A percentile compares a stretch with the other conserved stretches of the same genome.
Evolutionary conservation across 92 coral and sea anemone genomes (phyloP).

Genomic region (Isaurus tuberculatus): DNA sequence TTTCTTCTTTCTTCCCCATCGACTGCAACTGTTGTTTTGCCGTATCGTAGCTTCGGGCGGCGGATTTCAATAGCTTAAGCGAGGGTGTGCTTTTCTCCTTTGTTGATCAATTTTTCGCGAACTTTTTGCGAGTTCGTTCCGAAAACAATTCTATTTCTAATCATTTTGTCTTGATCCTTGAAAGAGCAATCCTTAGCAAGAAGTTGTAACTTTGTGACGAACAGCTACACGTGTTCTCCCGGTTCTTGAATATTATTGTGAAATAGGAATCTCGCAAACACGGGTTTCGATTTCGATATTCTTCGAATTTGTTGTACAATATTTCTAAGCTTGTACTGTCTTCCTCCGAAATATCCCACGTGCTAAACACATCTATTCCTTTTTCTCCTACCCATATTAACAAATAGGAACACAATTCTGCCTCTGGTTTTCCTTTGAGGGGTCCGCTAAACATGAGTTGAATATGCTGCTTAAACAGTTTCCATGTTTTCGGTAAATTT

Average conservation of each 20-base stretch:
- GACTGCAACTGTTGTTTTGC: neutral
- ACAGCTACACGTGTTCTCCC: constrained; percentile 31
- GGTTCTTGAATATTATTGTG: constrained; percentile 3
- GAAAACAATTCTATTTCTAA: constrained; percentile 18
- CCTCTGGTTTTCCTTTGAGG: neutral
- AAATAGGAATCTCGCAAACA: constrained; percentile 38
- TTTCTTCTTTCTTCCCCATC: neutral
- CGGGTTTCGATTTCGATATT: constrained; percentile 47
- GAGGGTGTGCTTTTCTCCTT: constrained; percentile 13
- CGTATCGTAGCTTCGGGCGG: neutral
- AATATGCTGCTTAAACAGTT: neutral
- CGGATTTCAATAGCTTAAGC: constrained; percentile 2
- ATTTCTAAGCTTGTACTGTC: neutral
- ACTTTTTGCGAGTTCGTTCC: constrained; percentile 19
- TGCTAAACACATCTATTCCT: neutral
- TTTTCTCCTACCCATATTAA: neutral
- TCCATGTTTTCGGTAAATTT: neutral
- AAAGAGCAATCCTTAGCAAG: constrained; percentile 43
- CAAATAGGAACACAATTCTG: neutral
- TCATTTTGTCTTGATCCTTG: neutral
- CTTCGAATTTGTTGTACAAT: constrained; percentile 37
- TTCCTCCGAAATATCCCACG: neutral
- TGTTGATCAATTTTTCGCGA: constrained; percentile 8
- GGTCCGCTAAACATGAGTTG: neutral
- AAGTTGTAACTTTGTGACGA: constrained; percentile 44